A percentile compares a stretch with the other conserved stretches of the same genome.
Conservation (phyloP, 2,888 invertebrate genomes). For the Drosophila tanythrix region DNA sequence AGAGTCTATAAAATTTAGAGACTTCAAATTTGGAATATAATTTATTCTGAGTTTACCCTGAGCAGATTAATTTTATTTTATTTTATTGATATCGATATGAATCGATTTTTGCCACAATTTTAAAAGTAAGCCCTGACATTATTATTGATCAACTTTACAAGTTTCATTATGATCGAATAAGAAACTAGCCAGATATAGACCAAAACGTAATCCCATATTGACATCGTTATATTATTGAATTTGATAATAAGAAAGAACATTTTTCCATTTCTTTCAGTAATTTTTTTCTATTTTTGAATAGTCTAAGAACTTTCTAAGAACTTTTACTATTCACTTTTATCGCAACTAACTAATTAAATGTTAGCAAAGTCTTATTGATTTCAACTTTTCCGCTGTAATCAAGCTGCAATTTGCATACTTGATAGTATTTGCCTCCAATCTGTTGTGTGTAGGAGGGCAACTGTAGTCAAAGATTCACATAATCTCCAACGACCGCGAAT, state of each 20-base stretch:
- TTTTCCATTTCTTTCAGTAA: background rate
- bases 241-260: background rate
- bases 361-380: background rate
- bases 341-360: background rate
- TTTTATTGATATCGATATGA: background rate
- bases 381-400: background rate
- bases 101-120: background rate
- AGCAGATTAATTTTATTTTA: background rate
- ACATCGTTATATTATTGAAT: background rate
- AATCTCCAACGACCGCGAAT: constrained; percentile 11
- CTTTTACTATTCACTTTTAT: background rate
- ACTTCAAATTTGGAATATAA: background rate
- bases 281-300: background rate
- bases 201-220: background rate
- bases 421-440: constrained; percentile 32
- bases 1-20: background rate
- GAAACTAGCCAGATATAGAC: background rate
- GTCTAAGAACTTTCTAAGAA: background rate
- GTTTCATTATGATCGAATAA: background rate
- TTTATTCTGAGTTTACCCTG: background rate
- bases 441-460: constrained; percentile 28
- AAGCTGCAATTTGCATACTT: constrained; percentile 11
- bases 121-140: background rate
- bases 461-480: constrained; percentile 26
- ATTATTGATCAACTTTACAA: background rate